phyloP scores from a whole-genome alignment of 2,888 invertebrate species.

The Drosophila gaucha region DNA sequence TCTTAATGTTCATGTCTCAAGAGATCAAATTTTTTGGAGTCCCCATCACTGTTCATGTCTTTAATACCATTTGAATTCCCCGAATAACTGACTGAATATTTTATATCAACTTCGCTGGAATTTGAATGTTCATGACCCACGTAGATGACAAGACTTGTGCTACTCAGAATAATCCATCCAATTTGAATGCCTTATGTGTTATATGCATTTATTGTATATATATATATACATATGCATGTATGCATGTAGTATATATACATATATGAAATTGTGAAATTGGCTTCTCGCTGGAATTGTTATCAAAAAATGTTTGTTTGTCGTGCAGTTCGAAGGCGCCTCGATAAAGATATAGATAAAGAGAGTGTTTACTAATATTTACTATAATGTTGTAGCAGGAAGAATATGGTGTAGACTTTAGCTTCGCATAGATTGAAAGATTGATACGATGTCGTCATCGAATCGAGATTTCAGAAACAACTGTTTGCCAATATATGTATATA shows the following conservation, averaged over 20 bases:
- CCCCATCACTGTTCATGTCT: background rate
- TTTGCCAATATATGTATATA: slow-evolving; percentile 8
- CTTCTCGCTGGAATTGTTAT: slow-evolving; percentile 45
- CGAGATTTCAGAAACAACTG: slow-evolving; percentile 12
- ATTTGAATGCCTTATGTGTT: background rate
- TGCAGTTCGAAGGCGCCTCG: slow-evolving; percentile 15
- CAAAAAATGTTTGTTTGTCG: slow-evolving; percentile 17
- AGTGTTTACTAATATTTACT: slow-evolving; percentile 2
- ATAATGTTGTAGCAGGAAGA: slow-evolving; percentile 3
- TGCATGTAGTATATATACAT: background rate
- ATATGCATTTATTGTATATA: background rate
- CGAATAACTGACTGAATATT: slow-evolving; percentile 4
- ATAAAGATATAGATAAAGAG: slow-evolving; percentile 28
- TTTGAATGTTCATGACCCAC: background rate
- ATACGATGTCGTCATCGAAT: slow-evolving; percentile 23
- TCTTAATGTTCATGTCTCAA: background rate
- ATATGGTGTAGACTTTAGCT: slow-evolving; percentile 15
- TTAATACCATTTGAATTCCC: background rate
- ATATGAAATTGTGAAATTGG: slow-evolving; percentile 32
- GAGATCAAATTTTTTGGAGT: background rate
- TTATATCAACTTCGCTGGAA: slow-evolving; percentile 22
- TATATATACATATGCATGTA: background rate
- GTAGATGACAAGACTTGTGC: background rate
- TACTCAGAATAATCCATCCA: slow-evolving; percentile 3
- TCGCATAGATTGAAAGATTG: slow-evolving; percentile 36